These are phyloP conservation scores for Corvus moneduloides DNA, from an alignment of 2,113 vertebrate genomes.

Conservation along the genomic window DNA sequence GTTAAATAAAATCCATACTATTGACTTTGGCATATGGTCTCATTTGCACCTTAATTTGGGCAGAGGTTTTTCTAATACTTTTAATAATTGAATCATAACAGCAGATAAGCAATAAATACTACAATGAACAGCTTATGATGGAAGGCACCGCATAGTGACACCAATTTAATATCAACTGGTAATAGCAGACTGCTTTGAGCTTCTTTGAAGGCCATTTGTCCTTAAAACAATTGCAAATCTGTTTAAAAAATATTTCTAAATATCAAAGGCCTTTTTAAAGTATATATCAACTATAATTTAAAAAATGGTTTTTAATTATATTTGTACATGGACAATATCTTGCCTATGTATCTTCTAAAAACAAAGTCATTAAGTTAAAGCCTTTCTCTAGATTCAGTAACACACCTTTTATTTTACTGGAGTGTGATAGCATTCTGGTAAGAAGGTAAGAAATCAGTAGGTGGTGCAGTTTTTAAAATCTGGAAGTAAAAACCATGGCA, in stretches of 20 bases:
- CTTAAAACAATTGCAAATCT: not conserved
- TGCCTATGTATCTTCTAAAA: not conserved
- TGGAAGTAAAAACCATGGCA: not conserved
- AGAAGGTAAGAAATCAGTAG: not conserved
- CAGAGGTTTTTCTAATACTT: not conserved
- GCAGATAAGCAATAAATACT: not conserved
- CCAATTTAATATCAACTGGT: not conserved
- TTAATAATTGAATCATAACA: not conserved
- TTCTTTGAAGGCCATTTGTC: not conserved
- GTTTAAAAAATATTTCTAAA: not conserved
- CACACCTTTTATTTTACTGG: not conserved
- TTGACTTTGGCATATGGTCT: not conserved
- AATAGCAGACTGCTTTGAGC: not conserved
- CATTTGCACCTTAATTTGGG: not conserved
- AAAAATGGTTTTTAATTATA: not conserved
- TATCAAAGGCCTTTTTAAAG: fast-evolving
- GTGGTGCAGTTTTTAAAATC: not conserved
- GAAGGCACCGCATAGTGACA: not conserved
- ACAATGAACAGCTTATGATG: not conserved
- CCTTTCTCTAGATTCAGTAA: not conserved
- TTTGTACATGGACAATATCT: not conserved
- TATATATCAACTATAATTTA: not conserved
- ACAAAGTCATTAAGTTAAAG: not conserved
- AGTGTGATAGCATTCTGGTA: not conserved
- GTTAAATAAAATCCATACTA: not conserved